Base-by-base conservation (phyloP, 2,888 invertebrate species). In the Coelinius sp. region DNA sequence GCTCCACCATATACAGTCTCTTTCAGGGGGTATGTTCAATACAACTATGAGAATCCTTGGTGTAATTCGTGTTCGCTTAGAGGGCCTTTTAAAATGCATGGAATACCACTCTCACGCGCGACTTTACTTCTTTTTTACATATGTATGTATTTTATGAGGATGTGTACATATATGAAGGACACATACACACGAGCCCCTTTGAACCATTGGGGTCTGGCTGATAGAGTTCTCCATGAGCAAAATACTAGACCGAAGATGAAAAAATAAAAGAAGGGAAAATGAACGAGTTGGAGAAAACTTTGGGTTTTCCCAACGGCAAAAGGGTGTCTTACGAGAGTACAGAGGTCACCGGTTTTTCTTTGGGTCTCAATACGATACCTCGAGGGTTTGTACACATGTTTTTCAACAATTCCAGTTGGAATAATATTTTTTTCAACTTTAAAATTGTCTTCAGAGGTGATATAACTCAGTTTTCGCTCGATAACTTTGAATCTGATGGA, bases 81-180 rank as follows among this genome's bases (percentile, higher is more conserved):
- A 77, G 73, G 73, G 70, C 77, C 71, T 76, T 81, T 81, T 81
- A 81, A 81, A 82, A 82, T 81, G 82, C 80, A 81, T 83, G 75
- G 79, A 78, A 77, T 76, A 77, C 70, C 77, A 75, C 73, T 73
- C 78, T 71, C 73, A 69, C 22, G 53, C 22, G 53, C 49, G 68
- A 67, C 44, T 64, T 68, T 44, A 31, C 59, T 44, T 7, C 38
- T 64, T 71, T 62, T 68, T 59, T 59, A 59, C 59, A 59, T 64
- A 56, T 59, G 53, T 69, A 69, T 70, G 70, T 68, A 64, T 44
- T 41, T n/a, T n/a, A n/a, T 12, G 41, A 5, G 41, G 41, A 35
- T 52, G 38, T 20, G 52, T 62, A 31, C 49, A 27, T 56, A 49
- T 22, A 24, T 35, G 46, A 22, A 49, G 20, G 46, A 17, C 1